Conservation (phyloP, 1,140 invertebrate genomes). For the Sipha flava region DNA sequence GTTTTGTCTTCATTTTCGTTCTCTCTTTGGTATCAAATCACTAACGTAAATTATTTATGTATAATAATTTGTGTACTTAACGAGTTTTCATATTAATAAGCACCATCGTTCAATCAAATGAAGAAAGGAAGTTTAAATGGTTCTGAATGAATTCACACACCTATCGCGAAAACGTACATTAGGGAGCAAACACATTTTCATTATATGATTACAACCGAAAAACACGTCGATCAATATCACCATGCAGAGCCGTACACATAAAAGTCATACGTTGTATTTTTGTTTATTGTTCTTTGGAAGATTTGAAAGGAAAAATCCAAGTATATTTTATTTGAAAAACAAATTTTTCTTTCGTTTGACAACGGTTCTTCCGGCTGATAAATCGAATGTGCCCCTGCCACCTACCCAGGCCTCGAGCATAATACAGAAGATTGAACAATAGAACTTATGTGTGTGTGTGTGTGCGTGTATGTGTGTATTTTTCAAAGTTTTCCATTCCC, state of each 20-base stretch:
- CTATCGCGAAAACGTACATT: not conserved
- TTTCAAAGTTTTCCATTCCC: not conserved
- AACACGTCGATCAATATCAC: not conserved
- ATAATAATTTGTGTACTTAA: not conserved
- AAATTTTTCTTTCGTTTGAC: conserved; percentile 30
- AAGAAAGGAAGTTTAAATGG: not conserved
- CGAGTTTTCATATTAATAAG: not conserved
- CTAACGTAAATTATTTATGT: not conserved
- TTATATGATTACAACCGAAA: no score
- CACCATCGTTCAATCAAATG: not conserved
- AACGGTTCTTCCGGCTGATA: conserved; percentile 25
- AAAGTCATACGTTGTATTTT: not conserved
- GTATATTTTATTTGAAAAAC: conserved; percentile 15
- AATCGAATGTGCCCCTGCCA: not conserved
- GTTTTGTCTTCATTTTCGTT: not conserved
- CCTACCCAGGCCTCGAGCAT: not conserved
- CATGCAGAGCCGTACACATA: not conserved
- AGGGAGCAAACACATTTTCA: not conserved
- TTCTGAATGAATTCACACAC: not conserved
- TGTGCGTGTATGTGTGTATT: not conserved
- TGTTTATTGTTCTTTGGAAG: not conserved
- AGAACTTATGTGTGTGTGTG: not conserved
- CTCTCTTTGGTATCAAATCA: not conserved
- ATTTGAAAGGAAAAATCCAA: not conserved
- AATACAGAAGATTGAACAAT: conserved; percentile 24